Conservation (phyloP, 2,888 invertebrate genomes). For the Acleris sparsana region DNA sequence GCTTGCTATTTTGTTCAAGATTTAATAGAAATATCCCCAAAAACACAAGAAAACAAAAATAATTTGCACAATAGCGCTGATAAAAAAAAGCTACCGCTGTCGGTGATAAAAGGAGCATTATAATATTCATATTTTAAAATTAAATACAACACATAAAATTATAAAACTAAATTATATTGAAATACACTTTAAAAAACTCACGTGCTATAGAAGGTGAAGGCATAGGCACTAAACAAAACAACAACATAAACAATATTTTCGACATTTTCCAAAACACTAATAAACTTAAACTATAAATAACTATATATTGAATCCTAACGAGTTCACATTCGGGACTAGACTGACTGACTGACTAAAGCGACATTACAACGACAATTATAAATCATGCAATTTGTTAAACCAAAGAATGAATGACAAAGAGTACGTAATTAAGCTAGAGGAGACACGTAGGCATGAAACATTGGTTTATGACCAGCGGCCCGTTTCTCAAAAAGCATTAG, state of each 20-base stretch:
- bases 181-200: conserved; percentile 11
- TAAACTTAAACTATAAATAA: conserved; percentile 3
- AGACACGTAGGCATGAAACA: background rate
- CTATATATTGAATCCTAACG: conserved; percentile 19
- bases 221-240: conserved; percentile 26
- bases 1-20: too few relatives aligned
- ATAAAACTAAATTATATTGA: background rate
- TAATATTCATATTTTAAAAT: too few relatives aligned
- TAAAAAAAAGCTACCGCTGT: too few relatives aligned
- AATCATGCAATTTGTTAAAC: conserved; percentile 16
- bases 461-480: too few relatives aligned
- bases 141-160: too few relatives aligned
- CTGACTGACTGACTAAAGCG: conserved; percentile 34
- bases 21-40: too few relatives aligned
- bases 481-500: too few relatives aligned
- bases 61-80: too few relatives aligned
- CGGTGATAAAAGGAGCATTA: too few relatives aligned
- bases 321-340: conserved; percentile 42
- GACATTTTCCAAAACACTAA: conserved; percentile 22
- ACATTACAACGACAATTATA: conserved; percentile 41
- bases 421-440: background rate
- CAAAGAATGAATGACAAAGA: conserved; percentile 18
- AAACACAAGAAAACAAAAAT: too few relatives aligned
- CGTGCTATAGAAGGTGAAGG: background rate
- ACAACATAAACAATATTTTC: conserved; percentile 39